These are phyloP conservation scores for Chaetorhynchus papuensis DNA, from an alignment of 2,113 vertebrate genomes.

Conservation along the genomic window DNA sequence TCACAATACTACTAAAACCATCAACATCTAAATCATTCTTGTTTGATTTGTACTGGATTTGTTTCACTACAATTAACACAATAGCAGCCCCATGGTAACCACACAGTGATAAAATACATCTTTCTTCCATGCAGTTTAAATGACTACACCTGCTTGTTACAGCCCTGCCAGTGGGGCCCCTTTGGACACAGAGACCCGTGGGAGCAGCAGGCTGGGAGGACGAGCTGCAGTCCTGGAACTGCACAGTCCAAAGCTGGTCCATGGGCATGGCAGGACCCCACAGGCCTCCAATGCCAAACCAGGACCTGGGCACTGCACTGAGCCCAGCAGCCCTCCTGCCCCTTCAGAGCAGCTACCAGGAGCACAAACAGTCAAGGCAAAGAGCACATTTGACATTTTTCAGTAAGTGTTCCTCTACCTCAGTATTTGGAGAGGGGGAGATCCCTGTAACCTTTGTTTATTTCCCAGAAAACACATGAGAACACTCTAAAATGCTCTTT, in stretches of 20 bases:
- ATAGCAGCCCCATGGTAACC: neutral
- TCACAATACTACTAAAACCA: neutral
- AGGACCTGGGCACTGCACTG: neutral
- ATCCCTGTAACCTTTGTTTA: neutral
- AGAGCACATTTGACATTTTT: neutral
- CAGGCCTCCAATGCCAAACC: neutral
- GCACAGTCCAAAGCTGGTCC: neutral
- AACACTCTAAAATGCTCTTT: neutral
- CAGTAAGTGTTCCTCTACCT: accelerated
- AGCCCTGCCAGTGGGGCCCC: neutral
- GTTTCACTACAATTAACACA: neutral
- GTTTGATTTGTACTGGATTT: neutral
- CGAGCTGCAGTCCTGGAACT: neutral
- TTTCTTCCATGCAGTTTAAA: neutral
- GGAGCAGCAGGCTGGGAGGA: accelerated
- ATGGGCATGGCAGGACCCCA: neutral
- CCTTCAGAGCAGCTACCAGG: neutral
- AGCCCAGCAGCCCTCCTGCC: neutral
- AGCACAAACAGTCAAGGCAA: neutral
- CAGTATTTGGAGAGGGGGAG: neutral
- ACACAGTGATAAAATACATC: neutral
- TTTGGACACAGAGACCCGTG: accelerated
- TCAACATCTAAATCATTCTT: neutral
- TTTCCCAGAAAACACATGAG: neutral
- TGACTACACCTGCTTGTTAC: neutral